Evolutionary conservation across 2,113 vertebrate species (phyloP).

Genomic region (Microcebus murinus): DNA sequence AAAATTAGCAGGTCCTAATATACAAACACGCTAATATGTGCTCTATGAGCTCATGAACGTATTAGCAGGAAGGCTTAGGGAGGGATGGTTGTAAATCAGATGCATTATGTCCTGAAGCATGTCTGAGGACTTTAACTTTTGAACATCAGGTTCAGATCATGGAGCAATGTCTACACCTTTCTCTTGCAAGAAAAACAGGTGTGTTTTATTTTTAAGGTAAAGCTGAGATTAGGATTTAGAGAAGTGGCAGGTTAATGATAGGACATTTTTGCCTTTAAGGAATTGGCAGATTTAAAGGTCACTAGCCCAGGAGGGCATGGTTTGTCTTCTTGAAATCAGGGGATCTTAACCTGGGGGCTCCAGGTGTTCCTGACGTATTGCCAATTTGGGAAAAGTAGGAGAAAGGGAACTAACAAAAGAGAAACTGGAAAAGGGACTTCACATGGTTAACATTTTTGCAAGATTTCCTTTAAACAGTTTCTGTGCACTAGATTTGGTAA

Average conservation of each 20-base stretch:
- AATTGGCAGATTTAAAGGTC: not conserved
- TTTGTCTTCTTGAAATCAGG: not conserved
- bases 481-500: not conserved
- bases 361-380: not conserved
- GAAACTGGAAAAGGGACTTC: not conserved
- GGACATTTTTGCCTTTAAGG: not conserved
- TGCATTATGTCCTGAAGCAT: not conserved
- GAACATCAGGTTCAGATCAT: not conserved
- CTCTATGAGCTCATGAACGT: conserved; percentile 28
- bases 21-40: conserved; percentile 7
- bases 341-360: not conserved
- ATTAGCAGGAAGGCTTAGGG: conserved; percentile 57
- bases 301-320: too few relatives aligned
- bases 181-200: not conserved
- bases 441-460: not conserved
- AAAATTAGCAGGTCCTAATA: conserved; percentile 65
- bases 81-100: not conserved
- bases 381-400: not conserved
- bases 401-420: not conserved
- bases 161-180: not conserved
- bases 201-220: not conserved
- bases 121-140: not conserved
- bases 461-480: not conserved
- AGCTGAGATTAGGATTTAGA: not conserved
- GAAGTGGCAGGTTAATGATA: not conserved